A percentile compares a stretch with the other conserved stretches of the same genome.
These are phyloP conservation scores for Coelopa frigida DNA, from an alignment of 1,140 invertebrate species.

Conservation along the genomic window DNA sequence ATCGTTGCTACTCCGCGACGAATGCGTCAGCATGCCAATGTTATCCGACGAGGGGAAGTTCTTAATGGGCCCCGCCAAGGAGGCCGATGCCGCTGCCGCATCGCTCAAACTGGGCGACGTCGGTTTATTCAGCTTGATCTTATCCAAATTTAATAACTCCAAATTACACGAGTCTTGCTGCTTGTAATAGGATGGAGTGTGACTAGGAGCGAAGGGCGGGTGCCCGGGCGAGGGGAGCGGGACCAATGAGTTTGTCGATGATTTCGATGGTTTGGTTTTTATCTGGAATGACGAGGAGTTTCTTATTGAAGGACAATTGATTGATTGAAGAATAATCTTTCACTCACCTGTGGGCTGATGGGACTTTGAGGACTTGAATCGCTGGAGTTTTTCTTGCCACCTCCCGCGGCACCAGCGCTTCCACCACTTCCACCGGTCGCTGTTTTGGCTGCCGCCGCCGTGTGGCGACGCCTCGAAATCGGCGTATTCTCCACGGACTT, in stretches of 20 bases:
- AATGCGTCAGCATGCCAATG: slow-evolving; percentile 36
- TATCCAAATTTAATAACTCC: slow-evolving; percentile 31
- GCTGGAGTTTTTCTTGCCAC: slow-evolving; percentile 41
- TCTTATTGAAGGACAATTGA: background rate
- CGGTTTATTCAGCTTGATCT: slow-evolving; percentile 27
- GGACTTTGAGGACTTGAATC: slow-evolving; percentile 44
- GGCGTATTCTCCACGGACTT: slow-evolving; percentile 56
- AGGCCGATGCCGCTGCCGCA: slow-evolving; percentile 1
- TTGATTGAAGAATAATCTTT: background rate
- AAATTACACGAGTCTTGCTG: slow-evolving; percentile 27
- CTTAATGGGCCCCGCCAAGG: slow-evolving; percentile 1
- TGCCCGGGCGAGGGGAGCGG: slow-evolving; percentile 14
- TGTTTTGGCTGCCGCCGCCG: slow-evolving; percentile 28
- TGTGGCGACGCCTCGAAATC: slow-evolving; percentile 47
- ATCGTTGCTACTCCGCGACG: slow-evolving; percentile 36
- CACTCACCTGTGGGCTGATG: slow-evolving; percentile 31
- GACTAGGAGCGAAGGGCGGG: slow-evolving; percentile 12
- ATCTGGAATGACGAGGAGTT: background rate
- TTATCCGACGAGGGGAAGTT: slow-evolving; percentile 27
- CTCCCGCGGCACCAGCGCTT: slow-evolving; percentile 34
- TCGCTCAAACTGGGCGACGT: slow-evolving; percentile 29
- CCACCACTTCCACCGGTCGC: slow-evolving; percentile 16
- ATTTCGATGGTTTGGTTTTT: slow-evolving; percentile 11
- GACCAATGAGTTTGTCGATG: slow-evolving; percentile 4
- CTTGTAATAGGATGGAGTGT: slow-evolving; percentile 26